Percentiles rank a stretch among this genome's conserved stretches.
phyloP scores from a whole-genome alignment of 1,140 invertebrate species.

The Lerema accius region DNA sequence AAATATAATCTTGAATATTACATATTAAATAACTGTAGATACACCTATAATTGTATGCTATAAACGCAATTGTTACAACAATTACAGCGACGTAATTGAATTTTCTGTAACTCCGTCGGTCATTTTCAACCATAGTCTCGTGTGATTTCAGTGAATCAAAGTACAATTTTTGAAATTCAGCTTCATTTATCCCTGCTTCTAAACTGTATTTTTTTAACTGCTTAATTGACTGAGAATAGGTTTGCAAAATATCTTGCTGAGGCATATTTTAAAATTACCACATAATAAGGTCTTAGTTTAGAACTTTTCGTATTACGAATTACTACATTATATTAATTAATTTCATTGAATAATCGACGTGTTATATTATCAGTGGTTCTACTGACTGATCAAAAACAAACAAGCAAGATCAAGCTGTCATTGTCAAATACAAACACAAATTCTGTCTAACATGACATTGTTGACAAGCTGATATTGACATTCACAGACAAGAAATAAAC shows the following conservation, averaged over 20 bases:
- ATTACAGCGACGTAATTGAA: constrained; percentile 34
- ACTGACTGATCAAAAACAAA: too few species aligned
- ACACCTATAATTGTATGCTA: constrained; percentile 64
- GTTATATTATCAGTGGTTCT: too few species aligned
- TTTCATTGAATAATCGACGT: too few species aligned
- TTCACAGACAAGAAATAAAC: too few species aligned
- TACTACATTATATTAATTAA: too few species aligned
- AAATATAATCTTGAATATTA: constrained; percentile 87
- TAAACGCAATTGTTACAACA: constrained; percentile 34
- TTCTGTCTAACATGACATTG: too few species aligned
- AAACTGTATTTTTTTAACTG: constrained; percentile 53
- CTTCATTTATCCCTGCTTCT: constrained; percentile 73
- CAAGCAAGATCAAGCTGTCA: too few species aligned
- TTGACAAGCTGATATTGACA: too few species aligned
- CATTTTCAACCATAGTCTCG: constrained; percentile 38
- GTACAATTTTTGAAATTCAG: constrained; percentile 82
- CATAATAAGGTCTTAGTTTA: too few species aligned
- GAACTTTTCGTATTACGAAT: too few species aligned
- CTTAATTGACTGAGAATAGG: constrained; percentile 60
- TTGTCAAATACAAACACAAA: too few species aligned
- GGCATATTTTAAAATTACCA: constrained; percentile 33
- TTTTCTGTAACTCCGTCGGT: constrained; percentile 29
- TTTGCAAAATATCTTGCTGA: constrained; percentile 47
- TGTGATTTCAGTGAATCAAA: constrained; percentile 74
- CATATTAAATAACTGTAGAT: constrained; percentile 83